Conservation (phyloP, 2,113 vertebrate species). For the Morone saxatilis region DNA sequence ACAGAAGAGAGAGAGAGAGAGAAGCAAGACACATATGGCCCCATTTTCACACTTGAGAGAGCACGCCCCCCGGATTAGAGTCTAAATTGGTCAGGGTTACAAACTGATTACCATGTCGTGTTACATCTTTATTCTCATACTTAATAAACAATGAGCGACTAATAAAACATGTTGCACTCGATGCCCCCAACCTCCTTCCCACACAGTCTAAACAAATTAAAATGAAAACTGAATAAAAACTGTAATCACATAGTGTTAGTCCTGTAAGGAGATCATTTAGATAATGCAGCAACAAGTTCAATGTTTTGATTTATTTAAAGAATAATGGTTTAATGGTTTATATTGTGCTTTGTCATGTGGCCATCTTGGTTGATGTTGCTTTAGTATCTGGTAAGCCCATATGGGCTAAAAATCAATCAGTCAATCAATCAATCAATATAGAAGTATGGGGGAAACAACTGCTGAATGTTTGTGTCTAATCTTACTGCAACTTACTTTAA, state of each 20-base stretch:
- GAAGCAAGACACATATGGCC: slow-evolving; percentile 69
- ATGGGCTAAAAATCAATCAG: too few relatives aligned
- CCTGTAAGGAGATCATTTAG: not conserved
- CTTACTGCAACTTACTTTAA: not conserved
- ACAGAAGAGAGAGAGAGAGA: slow-evolving; percentile 36
- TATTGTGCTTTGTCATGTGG: too few relatives aligned
- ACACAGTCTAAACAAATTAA: slow-evolving; percentile 23
- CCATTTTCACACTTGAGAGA: slow-evolving; percentile 82
- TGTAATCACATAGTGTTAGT: not conserved
- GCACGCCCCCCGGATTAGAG: slow-evolving; percentile 78
- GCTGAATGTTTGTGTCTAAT: not conserved
- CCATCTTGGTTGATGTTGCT: too few relatives aligned
- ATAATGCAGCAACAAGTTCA: not conserved
- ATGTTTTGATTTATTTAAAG: not conserved
- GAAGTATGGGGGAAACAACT: not conserved
- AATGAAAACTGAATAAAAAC: slow-evolving; percentile 6
- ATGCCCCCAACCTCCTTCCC: not conserved
- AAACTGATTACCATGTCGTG: slow-evolving; percentile 82
- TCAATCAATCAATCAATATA: too few relatives aligned
- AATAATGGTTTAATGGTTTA: not conserved
- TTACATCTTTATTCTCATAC: slow-evolving; percentile 80
- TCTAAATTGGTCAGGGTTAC: slow-evolving; percentile 78
- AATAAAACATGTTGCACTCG: slow-evolving; percentile 54
- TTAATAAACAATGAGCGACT: slow-evolving; percentile 78
- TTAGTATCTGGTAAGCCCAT: too few relatives aligned